Conservation (phyloP, 2,888 invertebrate species). For the Phragmatobia fuliginosa region DNA sequence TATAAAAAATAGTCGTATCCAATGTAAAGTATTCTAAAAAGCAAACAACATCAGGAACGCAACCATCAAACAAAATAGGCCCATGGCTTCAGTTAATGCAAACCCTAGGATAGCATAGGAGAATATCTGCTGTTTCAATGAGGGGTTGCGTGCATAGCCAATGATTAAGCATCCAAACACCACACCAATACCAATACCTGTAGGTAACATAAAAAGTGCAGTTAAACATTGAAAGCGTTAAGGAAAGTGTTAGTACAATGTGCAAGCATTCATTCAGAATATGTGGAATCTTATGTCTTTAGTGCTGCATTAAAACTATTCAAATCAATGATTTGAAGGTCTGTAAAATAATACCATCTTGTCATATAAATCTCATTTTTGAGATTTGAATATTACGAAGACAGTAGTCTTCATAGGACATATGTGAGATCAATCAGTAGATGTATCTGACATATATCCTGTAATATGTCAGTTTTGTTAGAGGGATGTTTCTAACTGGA, state of each 20-base stretch:
- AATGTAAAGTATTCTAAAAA: conserved; percentile 86
- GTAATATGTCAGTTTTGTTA: neutral
- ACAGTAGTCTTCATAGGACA: too few species aligned
- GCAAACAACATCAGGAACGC: conserved; percentile 98
- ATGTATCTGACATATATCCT: neutral
- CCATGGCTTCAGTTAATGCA: conserved; percentile 99
- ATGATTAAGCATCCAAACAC: conserved; percentile 98
- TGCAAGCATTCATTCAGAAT: conserved; percentile 19
- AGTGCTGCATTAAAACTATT: too few species aligned
- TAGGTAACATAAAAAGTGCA: conserved; percentile 56
- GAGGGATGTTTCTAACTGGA: neutral
- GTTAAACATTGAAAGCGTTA: conserved; percentile 19
- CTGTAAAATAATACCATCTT: too few species aligned
- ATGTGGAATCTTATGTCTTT: conserved; percentile 20
- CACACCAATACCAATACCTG: conserved; percentile 98
- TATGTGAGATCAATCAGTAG: too few species aligned
- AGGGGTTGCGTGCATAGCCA: conserved; percentile 98
- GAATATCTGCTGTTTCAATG: conserved; percentile 98
- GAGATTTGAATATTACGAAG: neutral
- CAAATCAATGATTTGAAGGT: too few species aligned
- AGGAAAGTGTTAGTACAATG: conserved; percentile 15
- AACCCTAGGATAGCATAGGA: conserved; percentile 99
- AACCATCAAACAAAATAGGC: conserved; percentile 99
- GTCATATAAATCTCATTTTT: neutral
- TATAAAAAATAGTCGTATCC: conserved; percentile 26